Base-by-base conservation (phyloP, 2,113 vertebrate species). In the Epinephelus moara region DNA sequence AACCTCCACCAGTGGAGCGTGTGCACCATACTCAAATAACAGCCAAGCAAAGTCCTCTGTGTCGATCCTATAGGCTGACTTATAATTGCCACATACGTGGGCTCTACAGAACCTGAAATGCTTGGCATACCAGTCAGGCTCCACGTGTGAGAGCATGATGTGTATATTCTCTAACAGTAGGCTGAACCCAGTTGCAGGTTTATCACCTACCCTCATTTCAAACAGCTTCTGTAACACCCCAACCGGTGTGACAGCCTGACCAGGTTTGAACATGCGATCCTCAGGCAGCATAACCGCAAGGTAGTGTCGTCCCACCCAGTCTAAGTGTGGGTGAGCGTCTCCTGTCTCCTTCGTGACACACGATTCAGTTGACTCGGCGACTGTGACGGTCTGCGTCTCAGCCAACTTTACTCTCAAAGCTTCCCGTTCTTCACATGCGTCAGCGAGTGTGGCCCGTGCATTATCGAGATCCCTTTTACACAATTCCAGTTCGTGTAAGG, bases 301-400 rank as follows among this genome's bases (percentile, higher is more conserved):
- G 61, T 66, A 77, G 23, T 42, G 61, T 30, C 61, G 67, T n/a
- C 74, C 74, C 1, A 77, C 74, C 74, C 74, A 77, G 49, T 57
- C 62, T 1, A 76, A 4, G 55, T 47, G 70, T 11, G 70, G 70
- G 8, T 53, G 52, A 6, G 19, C 18, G 8, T 21, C 19, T 3
- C 2, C 14, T 5, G 11, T 63, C 11, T 19, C 30, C 30, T 5
- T 33, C 30, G 30, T 33, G 5, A 33, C 30, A 5, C 30, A 5
- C 30, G 30, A 33, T 33, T 33, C 30, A 5, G 30, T 33, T 5
- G 30, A 5, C 30, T 33, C 30, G 3, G 30, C 4, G 30, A 4
- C 30, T 33, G 30, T 5, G 30, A 33, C 30, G 3, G 30, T 33
- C 30, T 33, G 30, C 5, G 5, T 33, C 5, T 33, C 30, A 5